Evolutionary conservation across 92 coral and sea anemone genomes (phyloP).

Genomic region (Hydrozoanthus gracilis): DNA sequence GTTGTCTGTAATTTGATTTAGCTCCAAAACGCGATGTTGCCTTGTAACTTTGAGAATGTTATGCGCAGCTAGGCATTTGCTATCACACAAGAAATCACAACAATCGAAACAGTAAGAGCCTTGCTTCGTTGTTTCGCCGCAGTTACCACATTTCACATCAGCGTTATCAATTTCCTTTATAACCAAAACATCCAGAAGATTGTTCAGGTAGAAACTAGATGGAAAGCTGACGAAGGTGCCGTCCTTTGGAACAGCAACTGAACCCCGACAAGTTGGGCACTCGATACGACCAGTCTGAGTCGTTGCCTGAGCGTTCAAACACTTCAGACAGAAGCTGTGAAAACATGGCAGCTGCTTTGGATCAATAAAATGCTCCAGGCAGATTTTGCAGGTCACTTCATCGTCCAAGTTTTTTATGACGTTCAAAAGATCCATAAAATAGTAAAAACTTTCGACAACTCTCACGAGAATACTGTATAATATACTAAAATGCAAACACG

Average conservation of each 20-base stretch:
- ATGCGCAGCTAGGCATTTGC: constrained; percentile 41
- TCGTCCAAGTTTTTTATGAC: constrained; percentile 38
- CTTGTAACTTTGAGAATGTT: constrained; percentile 17
- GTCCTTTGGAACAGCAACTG: constrained; percentile 34
- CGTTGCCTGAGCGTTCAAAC: constrained; percentile 43
- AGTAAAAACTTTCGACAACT: no score
- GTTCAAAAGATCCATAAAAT: not conserved
- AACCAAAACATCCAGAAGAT: constrained; percentile 54
- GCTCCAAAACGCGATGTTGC: constrained; percentile 49
- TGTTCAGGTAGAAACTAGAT: constrained; percentile 56
- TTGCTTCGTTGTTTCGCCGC: constrained; percentile 36
- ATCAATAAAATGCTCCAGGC: constrained; percentile 39
- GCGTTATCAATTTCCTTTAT: constrained; percentile 42
- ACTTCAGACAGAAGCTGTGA: constrained; percentile 55
- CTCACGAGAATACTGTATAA: no score
- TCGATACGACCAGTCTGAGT: constrained; percentile 32
- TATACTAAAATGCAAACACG: no score
- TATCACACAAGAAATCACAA: constrained; percentile 46
- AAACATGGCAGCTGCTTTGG: constrained; percentile 60
- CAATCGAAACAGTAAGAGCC: constrained; percentile 55
- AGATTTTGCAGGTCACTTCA: constrained; percentile 50
- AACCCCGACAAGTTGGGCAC: constrained; percentile 44
- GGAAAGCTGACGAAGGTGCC: constrained; percentile 46
- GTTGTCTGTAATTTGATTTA: constrained; percentile 19
- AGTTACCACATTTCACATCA: constrained; percentile 51